These are phyloP conservation scores for Sibirionetta formosa DNA, from an alignment of 2,797 vertebrate genomes.

Conservation along the genomic window DNA sequence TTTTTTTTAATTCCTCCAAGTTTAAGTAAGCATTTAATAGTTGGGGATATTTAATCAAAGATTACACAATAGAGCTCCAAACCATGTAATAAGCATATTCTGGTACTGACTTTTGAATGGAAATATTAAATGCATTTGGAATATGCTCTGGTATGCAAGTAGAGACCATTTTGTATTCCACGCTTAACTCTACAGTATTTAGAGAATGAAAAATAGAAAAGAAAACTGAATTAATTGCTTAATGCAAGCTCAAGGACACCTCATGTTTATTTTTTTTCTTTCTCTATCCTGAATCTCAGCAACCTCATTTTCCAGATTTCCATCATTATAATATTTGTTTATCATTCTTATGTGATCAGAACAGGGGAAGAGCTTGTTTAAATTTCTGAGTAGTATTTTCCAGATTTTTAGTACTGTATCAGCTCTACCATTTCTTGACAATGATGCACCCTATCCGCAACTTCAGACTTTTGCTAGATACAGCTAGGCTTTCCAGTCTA, in stretches of 20 bases:
- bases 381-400: background rate
- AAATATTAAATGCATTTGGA: background rate
- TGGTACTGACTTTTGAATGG: background rate
- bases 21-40: background rate
- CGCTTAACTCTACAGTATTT: background rate
- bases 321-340: fast-evolving
- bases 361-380: background rate
- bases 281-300: background rate
- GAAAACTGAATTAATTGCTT: background rate
- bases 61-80: background rate
- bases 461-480: background rate
- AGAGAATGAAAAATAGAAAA: background rate
- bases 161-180: background rate
- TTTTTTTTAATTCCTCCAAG: too few relatives aligned
- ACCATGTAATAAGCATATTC: background rate
- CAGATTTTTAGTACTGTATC: background rate
- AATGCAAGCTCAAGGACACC: background rate
- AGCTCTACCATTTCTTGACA: background rate
- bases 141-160: background rate
- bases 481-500: background rate
- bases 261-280: background rate
- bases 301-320: background rate
- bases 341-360: background rate
- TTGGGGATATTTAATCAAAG: background rate
- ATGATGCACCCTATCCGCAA: background rate